These are phyloP conservation scores for Rhopilema esculentum DNA, from an alignment of 30 jellyfish, hydroid and myxozoan genomes.

Conservation along the genomic window DNA sequence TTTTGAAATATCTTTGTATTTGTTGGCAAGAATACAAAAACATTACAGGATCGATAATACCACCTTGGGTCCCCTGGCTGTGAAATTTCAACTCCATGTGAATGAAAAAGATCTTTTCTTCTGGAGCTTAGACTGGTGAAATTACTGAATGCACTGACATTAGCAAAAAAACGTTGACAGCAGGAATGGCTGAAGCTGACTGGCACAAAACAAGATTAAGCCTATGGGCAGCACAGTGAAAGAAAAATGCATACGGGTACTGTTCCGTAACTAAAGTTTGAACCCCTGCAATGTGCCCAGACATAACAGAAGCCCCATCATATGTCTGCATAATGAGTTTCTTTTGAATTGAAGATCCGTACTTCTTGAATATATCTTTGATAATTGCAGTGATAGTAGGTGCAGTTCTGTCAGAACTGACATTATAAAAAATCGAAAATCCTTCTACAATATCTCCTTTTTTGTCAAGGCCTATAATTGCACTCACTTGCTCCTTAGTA, in stretches of 20 bases:
- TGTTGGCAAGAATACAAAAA: slow-evolving; percentile 2
- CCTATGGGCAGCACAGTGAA: slow-evolving; percentile 66
- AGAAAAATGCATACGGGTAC: slow-evolving; percentile 31
- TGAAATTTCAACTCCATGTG: slow-evolving; percentile 45
- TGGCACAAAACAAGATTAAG: slow-evolving; percentile 50
- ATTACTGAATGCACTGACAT: slow-evolving; percentile 58
- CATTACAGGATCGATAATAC: slow-evolving; percentile 52
- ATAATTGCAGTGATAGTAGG: slow-evolving; percentile 23
- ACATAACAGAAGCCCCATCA: slow-evolving; percentile 48
- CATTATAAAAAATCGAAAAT: slow-evolving; percentile 40
- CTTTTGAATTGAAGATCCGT: slow-evolving; percentile 26
- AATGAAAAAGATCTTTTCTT: neutral
- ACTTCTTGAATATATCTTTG: slow-evolving; percentile 4
- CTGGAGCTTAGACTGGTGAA: slow-evolving; percentile 24
- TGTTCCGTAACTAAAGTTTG: slow-evolving; percentile 37
- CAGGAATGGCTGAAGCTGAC: slow-evolving; percentile 23
- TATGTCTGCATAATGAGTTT: slow-evolving; percentile 55
- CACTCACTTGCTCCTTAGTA: slow-evolving; percentile 57
- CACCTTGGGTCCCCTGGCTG: slow-evolving; percentile 65
- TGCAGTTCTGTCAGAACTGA: slow-evolving; percentile 61
- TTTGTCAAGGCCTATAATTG: slow-evolving; percentile 28
- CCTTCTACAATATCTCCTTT: slow-evolving; percentile 53
- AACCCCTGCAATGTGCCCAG: slow-evolving; percentile 59
- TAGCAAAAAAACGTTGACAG: slow-evolving; percentile 62
- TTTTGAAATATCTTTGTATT: neutral